phyloP scores from a whole-genome alignment of 2,113 vertebrate genomes.

The Poeciliopsis retropinna region DNA sequence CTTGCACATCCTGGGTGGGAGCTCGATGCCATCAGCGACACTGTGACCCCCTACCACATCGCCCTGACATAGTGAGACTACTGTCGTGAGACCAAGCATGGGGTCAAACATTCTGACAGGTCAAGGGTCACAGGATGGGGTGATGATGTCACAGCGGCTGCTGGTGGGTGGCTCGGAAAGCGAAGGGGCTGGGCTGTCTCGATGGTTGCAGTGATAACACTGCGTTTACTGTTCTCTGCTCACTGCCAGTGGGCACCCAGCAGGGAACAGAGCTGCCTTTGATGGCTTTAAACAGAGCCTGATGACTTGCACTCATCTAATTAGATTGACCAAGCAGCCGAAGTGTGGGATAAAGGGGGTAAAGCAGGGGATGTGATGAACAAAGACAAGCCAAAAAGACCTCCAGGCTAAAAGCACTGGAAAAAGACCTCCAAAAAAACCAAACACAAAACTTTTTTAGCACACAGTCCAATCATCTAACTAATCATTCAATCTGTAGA shows the following conservation, averaged over 20 bases:
- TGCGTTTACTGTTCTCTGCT: constrained; percentile 72
- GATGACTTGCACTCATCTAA: constrained; percentile 78
- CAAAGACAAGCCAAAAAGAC: constrained; percentile 40
- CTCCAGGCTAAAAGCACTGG: constrained; percentile 31
- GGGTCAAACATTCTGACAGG: constrained; percentile 71
- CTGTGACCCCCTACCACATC: constrained; percentile 58
- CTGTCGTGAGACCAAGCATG: constrained; percentile 65
- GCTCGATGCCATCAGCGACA: constrained; percentile 46
- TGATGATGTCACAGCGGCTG: constrained; percentile 77
- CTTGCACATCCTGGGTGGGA: constrained; percentile 36
- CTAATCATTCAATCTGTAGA: constrained; percentile 19
- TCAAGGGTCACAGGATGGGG: constrained; percentile 69
- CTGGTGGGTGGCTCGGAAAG: constrained; percentile 47
- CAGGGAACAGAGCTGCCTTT: constrained; percentile 75
- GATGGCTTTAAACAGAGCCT: constrained; percentile 78
- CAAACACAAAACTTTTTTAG: constrained; percentile 38
- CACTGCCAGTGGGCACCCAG: constrained; percentile 72
- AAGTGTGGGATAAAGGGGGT: constrained; percentile 49
- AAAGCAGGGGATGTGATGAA: constrained; percentile 37
- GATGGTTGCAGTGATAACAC: constrained; percentile 61
- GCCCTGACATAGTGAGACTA: constrained; percentile 64
- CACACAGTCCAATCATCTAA: constrained; percentile 16
- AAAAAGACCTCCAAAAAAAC: constrained; percentile 47
- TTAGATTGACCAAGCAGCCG: constrained; percentile 70
- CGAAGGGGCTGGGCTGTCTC: constrained; percentile 54